Conservation (phyloP, 2,797 vertebrate genomes). For the Thalassophryne amazonica region DNA sequence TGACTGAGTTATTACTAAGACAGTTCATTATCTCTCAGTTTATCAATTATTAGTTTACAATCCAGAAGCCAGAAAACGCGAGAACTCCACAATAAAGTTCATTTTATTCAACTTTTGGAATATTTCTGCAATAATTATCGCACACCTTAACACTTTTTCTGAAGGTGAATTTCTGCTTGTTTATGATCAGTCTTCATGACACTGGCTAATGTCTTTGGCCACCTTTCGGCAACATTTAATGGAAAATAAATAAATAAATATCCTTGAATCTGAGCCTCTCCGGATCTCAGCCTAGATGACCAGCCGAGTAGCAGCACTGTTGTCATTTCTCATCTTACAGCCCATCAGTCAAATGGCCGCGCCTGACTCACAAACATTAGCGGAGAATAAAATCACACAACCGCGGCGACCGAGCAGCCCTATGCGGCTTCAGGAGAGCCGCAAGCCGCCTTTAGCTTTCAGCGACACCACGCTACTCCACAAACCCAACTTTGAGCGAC, state of each 20-base stretch:
- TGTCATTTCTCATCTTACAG: slow-evolving; percentile 88
- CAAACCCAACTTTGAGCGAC: slow-evolving; percentile 46
- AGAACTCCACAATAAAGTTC: too few relatives aligned
- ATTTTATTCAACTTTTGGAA: too few relatives aligned
- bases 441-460: neutral
- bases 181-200: slow-evolving; percentile 37
- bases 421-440: slow-evolving; percentile 70
- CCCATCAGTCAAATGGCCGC: slow-evolving; percentile 88
- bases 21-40: too few relatives aligned
- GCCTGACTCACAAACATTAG: slow-evolving; percentile 92
- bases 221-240: slow-evolving; percentile 39
- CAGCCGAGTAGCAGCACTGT: slow-evolving; percentile 67
- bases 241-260: too few relatives aligned
- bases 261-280: too few relatives aligned
- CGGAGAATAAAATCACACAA: slow-evolving; percentile 89
- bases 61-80: too few relatives aligned
- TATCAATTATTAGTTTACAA: too few relatives aligned
- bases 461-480: slow-evolving; percentile 6
- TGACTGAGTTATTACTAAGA: too few relatives aligned
- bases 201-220: slow-evolving; percentile 37
- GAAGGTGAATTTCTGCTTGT: too few relatives aligned
- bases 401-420: slow-evolving; percentile 68
- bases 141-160: too few relatives aligned
- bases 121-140: too few relatives aligned
- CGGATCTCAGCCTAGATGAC: slow-evolving; percentile 48